Base-by-base conservation (phyloP, 2,797 vertebrate species). In the Acanthiza pusilla region DNA sequence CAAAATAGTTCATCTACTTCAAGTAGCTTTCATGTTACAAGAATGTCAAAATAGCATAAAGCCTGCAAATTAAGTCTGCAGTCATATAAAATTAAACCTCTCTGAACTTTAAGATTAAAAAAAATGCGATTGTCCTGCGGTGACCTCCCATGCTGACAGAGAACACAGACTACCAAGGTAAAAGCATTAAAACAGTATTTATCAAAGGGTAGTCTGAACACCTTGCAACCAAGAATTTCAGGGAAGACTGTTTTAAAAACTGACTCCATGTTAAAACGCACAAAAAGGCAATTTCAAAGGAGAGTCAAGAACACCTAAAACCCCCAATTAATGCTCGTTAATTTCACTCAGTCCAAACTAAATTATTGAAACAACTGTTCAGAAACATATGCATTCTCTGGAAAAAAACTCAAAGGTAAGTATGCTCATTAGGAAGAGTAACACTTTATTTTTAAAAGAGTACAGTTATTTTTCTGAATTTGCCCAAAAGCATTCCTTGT, bases 401-500 rank as follows among this genome's bases (percentile, higher is more conserved):
- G 38, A 89, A 85, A 75, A 75, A 83, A 83, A 61, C 13, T 70
- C 60, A 86, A 77, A 81, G 23, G 32, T 88, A 93, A 76, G 58
- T 43, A 55, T 9, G 32, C 3, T 88, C 21, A 81, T 75, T 51
- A 81, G 36, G 70, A 94, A 83, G 32, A 85, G 38, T 77, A 88
- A 83, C 15, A 85, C 25, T 94, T 94, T 96, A 96, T 94, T 96
- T 95, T 92, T 22, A 72, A 90, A 53, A 86, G 55, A 82, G 27
- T 45, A 80, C 38, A 85, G 18, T 84, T 94, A 96, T 68, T 96
- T 96, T 92, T 94, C 72, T 75, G 19, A 80, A 48, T 96, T 94
- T 85, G 70, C 67, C 98, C 98, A 98, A 95, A 98, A 97, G 72
- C 98, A 98, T 87, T 98, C 98, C 89, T 98, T 98, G 95, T 98